Base-by-base conservation (phyloP, 2,888 invertebrate genomes). In the Drosophila kuntzei region DNA sequence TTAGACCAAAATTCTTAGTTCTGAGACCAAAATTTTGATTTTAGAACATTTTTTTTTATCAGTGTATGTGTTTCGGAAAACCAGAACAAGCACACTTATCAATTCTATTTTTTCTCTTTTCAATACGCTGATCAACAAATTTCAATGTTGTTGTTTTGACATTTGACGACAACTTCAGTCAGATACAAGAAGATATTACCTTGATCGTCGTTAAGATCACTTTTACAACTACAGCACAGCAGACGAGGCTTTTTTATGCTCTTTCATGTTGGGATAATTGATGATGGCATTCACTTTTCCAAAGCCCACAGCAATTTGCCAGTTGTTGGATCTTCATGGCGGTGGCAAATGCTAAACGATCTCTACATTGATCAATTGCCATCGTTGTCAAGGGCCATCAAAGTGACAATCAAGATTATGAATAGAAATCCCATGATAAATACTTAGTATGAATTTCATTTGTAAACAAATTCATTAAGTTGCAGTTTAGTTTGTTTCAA, bases 151-250 rank as follows among this genome's bases (percentile, higher is more conserved):
- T n/a, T 49, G 47, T 54, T 80, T 78, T 83, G 88, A 85, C 81
- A 82, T 82, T 82, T 82, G 73, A 29, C 55, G 27, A 25, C 37
- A 64, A 51, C 60, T 60, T 37, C 55, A 58, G 64, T 43, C 46
- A 69, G 59, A 34, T 43, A 22, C 41, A 29, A 60, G 47, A 39
- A 46, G 50, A 50, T 54, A 53, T 87, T 76, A 76, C 87, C 87
- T 84, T 87, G 81, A 87, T 82, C 79, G 62, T 68, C 59, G 78
- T 27, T 69, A 63, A 63, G 77, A 77, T 75, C 79, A 79, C 84
- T 81, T 61, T 67, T 65, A 65, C 71, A 58, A 46, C 36, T 20
- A 16, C 36, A 63, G 47, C 53, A 22, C 18, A 37, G 32, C 64
- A 67, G 46, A 53, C 43, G 49, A 14, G 37, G 34, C 29, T 57